Base-by-base conservation (phyloP, 2,888 invertebrate species). In the Xylota segnis region DNA sequence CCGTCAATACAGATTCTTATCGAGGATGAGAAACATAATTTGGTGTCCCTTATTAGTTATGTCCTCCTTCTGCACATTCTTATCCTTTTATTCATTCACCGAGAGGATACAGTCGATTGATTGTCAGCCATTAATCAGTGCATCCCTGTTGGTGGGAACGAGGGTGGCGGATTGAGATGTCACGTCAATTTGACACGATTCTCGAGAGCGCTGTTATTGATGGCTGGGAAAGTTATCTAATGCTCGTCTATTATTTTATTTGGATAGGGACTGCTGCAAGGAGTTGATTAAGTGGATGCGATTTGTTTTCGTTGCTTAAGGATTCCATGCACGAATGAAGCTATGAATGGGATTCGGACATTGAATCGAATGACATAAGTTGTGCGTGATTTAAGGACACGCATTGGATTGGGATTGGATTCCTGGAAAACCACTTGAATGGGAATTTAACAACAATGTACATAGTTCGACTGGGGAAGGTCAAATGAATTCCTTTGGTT, bases 171-270 rank as follows among this genome's bases (percentile, higher is more conserved):
- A 77, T 77, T 70, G 70, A 68, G 61, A 77, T 70, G 61, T 70
- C 68, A 68, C 76, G 68, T 77, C 59, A 68, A 68, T 52, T 59
- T 63, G 68, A 77, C 77, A 77, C 77, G 68, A 77, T 70, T 70
- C 61, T 77, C 27, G 16, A 77, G 68, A 45, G 61, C 66, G 61
- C 66, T 40, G 52, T 32, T 52, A 77, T 77, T 45, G 40, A 77
- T 77, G 32, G 59, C 43, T 77, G 77, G 68, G 68, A 77, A 56
- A 16, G 18, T 18, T 54, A 43, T 74, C 59, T 50, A 50, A 54
- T 61, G 29, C 47, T 66, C 54, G 54, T 58, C 56, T 75, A 75
- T 65, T 75, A 56, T 65, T 74, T 66, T 65, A 66, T 75, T 65
- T 14, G 34, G 58, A 75, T 65, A 65, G 27, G 29, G 29, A 66